phyloP scores from a whole-genome alignment of 2,888 invertebrate species.

The Margaritifera margaritifera region DNA sequence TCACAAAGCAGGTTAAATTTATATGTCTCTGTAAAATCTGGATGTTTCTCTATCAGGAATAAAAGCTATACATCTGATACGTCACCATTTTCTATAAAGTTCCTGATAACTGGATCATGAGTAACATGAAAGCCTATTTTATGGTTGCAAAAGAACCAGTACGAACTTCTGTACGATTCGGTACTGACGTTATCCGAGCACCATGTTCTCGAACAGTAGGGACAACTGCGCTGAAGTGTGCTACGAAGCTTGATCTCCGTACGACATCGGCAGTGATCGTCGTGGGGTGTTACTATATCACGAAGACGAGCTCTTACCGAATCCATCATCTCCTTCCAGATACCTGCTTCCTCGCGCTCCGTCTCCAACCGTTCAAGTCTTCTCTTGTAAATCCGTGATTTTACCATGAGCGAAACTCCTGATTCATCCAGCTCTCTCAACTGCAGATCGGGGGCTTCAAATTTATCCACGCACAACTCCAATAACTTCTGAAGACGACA shows the following conservation, averaged over 20 bases:
- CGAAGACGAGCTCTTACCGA: slow-evolving; percentile 34
- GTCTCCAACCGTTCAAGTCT: slow-evolving; percentile 31
- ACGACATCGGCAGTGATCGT: slow-evolving; percentile 46
- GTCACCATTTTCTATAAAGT: slow-evolving; percentile 34
- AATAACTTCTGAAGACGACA: slow-evolving; percentile 24
- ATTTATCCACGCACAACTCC: slow-evolving; percentile 9
- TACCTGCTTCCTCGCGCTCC: slow-evolving; percentile 22
- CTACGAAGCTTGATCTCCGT: slow-evolving; percentile 44
- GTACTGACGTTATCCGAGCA: slow-evolving; percentile 45
- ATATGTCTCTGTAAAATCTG: too few relatives aligned
- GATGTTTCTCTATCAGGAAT: too few relatives aligned
- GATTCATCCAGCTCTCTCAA: slow-evolving; percentile 24
- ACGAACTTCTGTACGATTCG: slow-evolving; percentile 46
- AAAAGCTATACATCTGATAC: not conserved
- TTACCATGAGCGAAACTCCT: slow-evolving; percentile 27
- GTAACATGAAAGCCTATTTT: slow-evolving; percentile 43
- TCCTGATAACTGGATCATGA: slow-evolving; percentile 38
- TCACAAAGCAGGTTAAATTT: too few relatives aligned
- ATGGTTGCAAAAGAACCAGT: slow-evolving; percentile 48
- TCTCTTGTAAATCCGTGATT: slow-evolving; percentile 32
- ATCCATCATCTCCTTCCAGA: slow-evolving; percentile 28
- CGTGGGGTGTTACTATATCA: slow-evolving; percentile 43
- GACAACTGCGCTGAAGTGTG: slow-evolving; percentile 37
- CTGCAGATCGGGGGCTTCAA: slow-evolving; percentile 21
- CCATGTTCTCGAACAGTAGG: slow-evolving; percentile 41